These are phyloP conservation scores for Henricia sp. DNA, from an alignment of 53 echinoderm and acorn worm genomes.

Conservation along the genomic window DNA sequence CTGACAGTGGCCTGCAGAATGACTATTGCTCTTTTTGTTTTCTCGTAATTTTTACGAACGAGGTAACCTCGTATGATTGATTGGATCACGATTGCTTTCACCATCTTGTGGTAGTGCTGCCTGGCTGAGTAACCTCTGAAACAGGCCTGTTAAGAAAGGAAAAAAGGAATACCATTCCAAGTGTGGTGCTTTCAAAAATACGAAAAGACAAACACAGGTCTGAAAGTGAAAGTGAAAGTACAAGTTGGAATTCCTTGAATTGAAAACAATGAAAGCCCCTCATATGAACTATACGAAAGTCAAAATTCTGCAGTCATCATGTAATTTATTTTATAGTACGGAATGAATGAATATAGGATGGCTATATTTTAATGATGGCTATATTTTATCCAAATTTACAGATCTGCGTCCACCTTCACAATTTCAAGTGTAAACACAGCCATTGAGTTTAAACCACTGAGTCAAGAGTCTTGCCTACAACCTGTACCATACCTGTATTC, in stretches of 20 bases:
- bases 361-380: too few relatives aligned
- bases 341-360: too few relatives aligned
- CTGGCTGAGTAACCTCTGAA: constrained; percentile 47
- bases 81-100: constrained; percentile 49
- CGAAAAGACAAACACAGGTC: too few relatives aligned
- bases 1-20: constrained; percentile 77
- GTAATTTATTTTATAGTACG: too few relatives aligned
- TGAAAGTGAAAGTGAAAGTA: neutral
- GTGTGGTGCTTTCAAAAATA: too few relatives aligned
- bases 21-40: constrained; percentile 52
- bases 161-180: neutral
- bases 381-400: too few relatives aligned
- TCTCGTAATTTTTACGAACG: constrained; percentile 38
- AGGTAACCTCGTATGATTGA: constrained; percentile 62
- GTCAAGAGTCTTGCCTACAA: too few relatives aligned
- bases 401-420: too few relatives aligned
- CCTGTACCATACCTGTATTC: constrained; percentile 96
- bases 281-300: neutral
- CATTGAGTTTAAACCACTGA: too few relatives aligned
- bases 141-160: constrained; percentile 46
- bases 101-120: constrained; percentile 23
- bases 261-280: neutral
- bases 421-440: too few relatives aligned
- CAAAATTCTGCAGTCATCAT: too few relatives aligned
- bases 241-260: neutral